Evolutionary conservation across 2,797 vertebrate genomes (phyloP), one percentile per base, ranked within the genome.

Genomic region (Lateolabrax maculatus): DNA sequence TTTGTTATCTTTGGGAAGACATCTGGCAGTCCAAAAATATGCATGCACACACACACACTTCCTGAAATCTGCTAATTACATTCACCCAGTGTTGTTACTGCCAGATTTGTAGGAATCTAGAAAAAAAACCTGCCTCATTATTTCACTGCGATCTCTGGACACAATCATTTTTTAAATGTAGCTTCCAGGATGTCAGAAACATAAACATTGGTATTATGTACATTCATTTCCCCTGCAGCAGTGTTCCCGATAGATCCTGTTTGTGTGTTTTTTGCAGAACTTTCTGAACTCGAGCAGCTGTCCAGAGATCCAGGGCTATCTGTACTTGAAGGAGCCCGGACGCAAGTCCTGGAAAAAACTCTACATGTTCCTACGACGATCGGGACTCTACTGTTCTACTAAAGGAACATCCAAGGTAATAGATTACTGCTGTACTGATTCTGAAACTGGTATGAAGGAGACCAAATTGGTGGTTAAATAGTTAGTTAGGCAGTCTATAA

Each of bases 291-390:
- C 97, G 46, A 98, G 96, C 93, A 97, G 97, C 89, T 99, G 97
- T 90, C 98, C 98, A 80, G 98, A 99, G 94, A 97, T 99, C 83
- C 98, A 99, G 94, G 98, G 98, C 27, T 97, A 96, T 91, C 91
- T 99, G 84, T 95, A 97, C 55, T 94, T 98, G 90, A 99, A 99
- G 90, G 98, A 99, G 69, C 93, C 97, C 6, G 98, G 97, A 48
- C 96, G 96, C 64, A 99, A 96, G 85, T 99, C 98, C 0, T 99
- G 98, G 98, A 99, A 99, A 92, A 99, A 97, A 83, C 90, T 98
- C 64, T 98, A 97, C 76, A 97, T 97, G 93, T 99, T 97, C 92
- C 92, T 99, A 92, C 96, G 98, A 19, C 95, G 98, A 80, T 99
- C 98, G 0, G 98, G 98, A 67, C 96, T 99, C 78, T 99, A 99